These are phyloP conservation scores for Eueides isabella DNA, from an alignment of 1,140 invertebrate genomes.

Conservation along the genomic window DNA sequence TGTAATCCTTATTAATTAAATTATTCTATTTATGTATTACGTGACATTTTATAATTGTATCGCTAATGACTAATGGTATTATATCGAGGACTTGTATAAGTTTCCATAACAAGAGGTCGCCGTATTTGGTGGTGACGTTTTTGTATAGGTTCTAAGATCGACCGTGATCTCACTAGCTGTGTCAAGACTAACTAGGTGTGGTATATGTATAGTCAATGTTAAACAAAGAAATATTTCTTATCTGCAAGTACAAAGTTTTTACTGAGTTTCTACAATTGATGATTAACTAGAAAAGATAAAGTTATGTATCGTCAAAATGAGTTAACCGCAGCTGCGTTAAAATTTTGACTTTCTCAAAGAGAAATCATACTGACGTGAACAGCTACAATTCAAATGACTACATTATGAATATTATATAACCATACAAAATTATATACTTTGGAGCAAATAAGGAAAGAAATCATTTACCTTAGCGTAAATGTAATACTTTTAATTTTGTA, in stretches of 20 bases:
- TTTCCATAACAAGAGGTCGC: constrained; percentile 32
- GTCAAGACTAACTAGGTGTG: constrained; percentile 25
- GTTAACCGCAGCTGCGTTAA: constrained; percentile 13
- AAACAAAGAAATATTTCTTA: constrained; percentile 8
- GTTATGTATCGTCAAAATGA: not conserved
- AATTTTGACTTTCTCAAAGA: constrained; percentile 19
- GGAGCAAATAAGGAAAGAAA: not conserved
- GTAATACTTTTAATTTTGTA: not conserved
- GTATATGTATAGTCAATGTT: constrained; percentile 15
- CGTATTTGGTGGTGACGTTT: constrained; percentile 29
- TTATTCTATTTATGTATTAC: not conserved
- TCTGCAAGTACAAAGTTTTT: not conserved
- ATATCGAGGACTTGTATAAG: constrained; percentile 6
- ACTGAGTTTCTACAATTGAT: not conserved
- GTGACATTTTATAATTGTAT: not conserved
- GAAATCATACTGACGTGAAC: constrained; percentile 15
- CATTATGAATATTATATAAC: not conserved
- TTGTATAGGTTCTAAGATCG: constrained; percentile 33
- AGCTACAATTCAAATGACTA: constrained; percentile 9
- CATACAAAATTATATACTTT: not conserved
- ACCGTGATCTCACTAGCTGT: constrained; percentile 30
- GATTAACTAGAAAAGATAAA: not conserved
- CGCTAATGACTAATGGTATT: constrained; percentile 27
- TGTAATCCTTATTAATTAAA: not conserved
- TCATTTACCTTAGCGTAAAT: not conserved